Percentiles rank a stretch among this genome's conserved stretches.
phyloP scores from a whole-genome alignment of 2,797 vertebrate genomes.

The Typhlichthys subterraneus region DNA sequence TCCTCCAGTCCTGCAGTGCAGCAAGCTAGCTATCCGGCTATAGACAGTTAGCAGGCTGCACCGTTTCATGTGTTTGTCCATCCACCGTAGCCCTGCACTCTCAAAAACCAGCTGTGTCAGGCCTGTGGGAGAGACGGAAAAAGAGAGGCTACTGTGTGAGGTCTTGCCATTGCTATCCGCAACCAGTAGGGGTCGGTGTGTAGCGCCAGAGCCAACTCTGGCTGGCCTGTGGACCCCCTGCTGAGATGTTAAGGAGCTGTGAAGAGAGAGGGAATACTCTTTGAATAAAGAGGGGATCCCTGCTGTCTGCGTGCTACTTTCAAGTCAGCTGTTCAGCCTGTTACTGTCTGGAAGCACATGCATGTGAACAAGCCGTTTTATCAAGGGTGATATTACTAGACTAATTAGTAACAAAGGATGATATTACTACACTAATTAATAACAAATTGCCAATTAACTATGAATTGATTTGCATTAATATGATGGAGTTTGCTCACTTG shows the following conservation, averaged over 20 bases:
- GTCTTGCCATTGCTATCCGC: constrained; percentile 38
- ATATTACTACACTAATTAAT: constrained; percentile 8
- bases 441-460: not conserved
- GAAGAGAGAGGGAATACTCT: constrained; percentile 65
- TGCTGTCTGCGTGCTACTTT: constrained; percentile 34
- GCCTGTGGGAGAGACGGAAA: constrained; percentile 29
- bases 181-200: constrained; percentile 66
- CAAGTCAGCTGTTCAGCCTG: constrained; percentile 32
- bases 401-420: not conserved
- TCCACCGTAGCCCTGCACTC: constrained; percentile 51
- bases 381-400: constrained; percentile 20
- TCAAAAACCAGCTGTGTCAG: constrained; percentile 53
- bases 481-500: not conserved
- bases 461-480: constrained; percentile 1
- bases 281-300: constrained; percentile 68
- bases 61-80: constrained; percentile 60
- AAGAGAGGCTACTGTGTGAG: constrained; percentile 37
- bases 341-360: constrained; percentile 10
- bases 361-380: constrained; percentile 10
- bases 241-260: constrained; percentile 70
- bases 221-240: constrained; percentile 64
- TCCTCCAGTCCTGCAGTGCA: constrained; percentile 64
- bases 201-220: constrained; percentile 21
- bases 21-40: constrained; percentile 51
- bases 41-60: constrained; percentile 46